Percentiles rank a stretch among this genome's conserved stretches.
These are phyloP conservation scores for Nothocercus julius DNA, from an alignment of 2,113 vertebrate genomes.

Conservation along the genomic window DNA sequence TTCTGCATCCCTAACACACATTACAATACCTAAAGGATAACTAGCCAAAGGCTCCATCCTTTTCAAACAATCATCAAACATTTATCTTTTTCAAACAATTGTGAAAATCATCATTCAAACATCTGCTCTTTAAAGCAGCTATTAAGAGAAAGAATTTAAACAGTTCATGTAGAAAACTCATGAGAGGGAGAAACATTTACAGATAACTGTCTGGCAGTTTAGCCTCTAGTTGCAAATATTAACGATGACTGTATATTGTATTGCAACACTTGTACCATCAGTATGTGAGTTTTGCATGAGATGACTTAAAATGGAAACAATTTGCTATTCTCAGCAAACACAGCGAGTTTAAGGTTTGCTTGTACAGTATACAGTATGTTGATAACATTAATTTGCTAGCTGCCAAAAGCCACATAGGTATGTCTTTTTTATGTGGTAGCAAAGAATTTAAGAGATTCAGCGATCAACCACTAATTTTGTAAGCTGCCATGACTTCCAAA, in stretches of 20 bases:
- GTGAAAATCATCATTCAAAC: not conserved
- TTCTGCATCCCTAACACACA: not conserved
- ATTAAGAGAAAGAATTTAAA: not conserved
- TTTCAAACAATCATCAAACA: not conserved
- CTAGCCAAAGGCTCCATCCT: not conserved
- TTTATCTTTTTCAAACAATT: not conserved
- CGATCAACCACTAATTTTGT: not conserved
- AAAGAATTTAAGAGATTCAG: slow-evolving; percentile 50
- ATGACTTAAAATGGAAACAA: slow-evolving; percentile 68
- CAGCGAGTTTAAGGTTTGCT: slow-evolving; percentile 52
- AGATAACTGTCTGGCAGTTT: not conserved
- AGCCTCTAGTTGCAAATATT: not conserved
- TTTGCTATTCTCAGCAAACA: slow-evolving; percentile 60
- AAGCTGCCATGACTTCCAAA: slow-evolving; percentile 34
- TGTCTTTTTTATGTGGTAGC: slow-evolving; percentile 63
- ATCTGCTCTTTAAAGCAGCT: not conserved
- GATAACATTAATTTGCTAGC: slow-evolving; percentile 46
- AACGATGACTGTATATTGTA: slow-evolving; percentile 52
- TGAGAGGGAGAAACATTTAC: not conserved
- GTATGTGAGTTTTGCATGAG: slow-evolving; percentile 61
- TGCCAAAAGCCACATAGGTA: slow-evolving; percentile 56
- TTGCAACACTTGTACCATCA: slow-evolving; percentile 75
- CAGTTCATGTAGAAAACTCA: not conserved
- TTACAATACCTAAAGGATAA: not conserved
- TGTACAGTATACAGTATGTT: slow-evolving; percentile 16